Evolutionary conservation across 2,888 invertebrate genomes (phyloP).

Genomic region (Lasioglossum morio): DNA sequence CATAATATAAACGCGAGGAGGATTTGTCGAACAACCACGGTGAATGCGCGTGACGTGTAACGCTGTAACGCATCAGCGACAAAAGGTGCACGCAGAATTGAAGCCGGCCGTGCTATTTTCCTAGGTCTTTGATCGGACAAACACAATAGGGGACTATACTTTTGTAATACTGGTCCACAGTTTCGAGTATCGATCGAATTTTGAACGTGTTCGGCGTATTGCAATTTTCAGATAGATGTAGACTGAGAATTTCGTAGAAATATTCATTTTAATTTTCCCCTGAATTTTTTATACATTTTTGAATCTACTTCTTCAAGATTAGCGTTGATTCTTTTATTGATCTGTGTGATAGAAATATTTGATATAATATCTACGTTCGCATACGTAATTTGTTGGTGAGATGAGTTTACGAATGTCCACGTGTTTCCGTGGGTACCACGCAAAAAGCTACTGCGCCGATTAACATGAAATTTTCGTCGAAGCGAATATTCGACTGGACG

Average conservation of each 20-base stretch:
- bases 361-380: neutral
- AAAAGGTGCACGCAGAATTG: slow-evolving; percentile 23
- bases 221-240: neutral
- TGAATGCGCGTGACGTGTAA: slow-evolving; percentile 26
- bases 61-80: slow-evolving; percentile 27
- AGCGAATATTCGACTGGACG: slow-evolving; percentile 54
- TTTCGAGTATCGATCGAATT: neutral
- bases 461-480: slow-evolving; percentile 63
- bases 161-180: neutral
- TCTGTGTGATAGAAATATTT: neutral
- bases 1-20: slow-evolving; percentile 72
- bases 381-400: neutral
- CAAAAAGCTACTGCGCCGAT: slow-evolving; percentile 48
- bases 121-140: slow-evolving; percentile 17
- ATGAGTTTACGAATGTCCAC: slow-evolving; percentile 1
- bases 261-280: neutral
- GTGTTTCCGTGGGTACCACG: no score
- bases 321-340: neutral
- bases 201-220: neutral
- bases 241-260: neutral
- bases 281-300: neutral
- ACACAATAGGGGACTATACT: neutral
- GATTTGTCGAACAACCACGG: slow-evolving; percentile 55
- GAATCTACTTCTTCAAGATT: neutral
- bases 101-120: slow-evolving; percentile 17